These are phyloP conservation scores for Pagrus major DNA, from an alignment of 2,113 vertebrate species.

Conservation along the genomic window DNA sequence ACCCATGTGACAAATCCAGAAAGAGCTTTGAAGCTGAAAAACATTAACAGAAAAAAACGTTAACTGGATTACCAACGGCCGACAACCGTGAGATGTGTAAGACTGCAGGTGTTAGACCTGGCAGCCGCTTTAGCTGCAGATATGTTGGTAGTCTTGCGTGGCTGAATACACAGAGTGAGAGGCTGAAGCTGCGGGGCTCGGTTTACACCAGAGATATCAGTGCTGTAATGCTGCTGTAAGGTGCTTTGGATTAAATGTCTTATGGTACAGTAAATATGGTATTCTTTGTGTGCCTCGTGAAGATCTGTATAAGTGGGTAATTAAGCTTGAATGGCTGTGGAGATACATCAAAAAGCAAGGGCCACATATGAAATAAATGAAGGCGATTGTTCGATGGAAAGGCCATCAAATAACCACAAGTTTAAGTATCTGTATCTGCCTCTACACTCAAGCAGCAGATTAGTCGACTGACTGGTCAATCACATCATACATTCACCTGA, in stretches of 20 bases:
- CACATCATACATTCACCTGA: neutral
- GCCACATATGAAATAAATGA: no score
- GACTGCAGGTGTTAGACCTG: constrained; percentile 41
- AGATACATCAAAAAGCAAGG: neutral
- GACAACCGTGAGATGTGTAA: constrained; percentile 26
- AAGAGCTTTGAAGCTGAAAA: constrained; percentile 42
- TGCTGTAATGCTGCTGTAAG: constrained; percentile 1
- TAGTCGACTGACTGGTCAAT: neutral
- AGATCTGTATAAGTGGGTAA: neutral
- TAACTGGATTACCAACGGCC: constrained; percentile 49
- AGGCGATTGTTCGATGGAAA: neutral
- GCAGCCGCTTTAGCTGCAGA: constrained; percentile 1
- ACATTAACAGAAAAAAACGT: constrained; percentile 17
- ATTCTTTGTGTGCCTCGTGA: neutral
- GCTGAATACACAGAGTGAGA: neutral
- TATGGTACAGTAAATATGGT: neutral
- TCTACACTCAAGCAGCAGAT: neutral
- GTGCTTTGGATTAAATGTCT: neutral
- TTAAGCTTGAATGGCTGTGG: neutral
- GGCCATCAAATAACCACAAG: no score
- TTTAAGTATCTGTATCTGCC: neutral
- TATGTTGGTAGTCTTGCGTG: neutral
- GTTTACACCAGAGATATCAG: neutral
- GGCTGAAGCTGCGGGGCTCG: neutral
- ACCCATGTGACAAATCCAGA: constrained; percentile 53